These are phyloP conservation scores for Astropecten irregularis DNA, from an alignment of 53 echinoderm and acorn worm genomes.

Conservation along the genomic window DNA sequence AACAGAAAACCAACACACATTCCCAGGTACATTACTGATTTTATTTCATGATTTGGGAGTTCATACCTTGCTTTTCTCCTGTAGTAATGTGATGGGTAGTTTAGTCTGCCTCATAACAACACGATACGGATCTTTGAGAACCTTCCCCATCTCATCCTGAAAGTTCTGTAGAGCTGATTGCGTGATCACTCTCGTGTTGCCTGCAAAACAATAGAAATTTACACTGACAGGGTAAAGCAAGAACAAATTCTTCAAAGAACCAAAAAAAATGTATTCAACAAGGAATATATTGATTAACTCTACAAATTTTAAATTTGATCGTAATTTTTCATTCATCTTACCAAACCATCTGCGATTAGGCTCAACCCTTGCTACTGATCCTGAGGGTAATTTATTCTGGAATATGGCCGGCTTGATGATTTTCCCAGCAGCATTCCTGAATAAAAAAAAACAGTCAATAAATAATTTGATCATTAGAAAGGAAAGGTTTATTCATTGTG, in stretches of 20 bases:
- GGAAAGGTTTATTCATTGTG: too few relatives aligned
- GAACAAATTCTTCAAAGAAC: background rate
- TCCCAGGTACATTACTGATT: too few relatives aligned
- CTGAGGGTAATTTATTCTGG: slow-evolving; percentile 74
- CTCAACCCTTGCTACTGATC: slow-evolving; percentile 87
- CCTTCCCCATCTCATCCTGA: slow-evolving; percentile 97
- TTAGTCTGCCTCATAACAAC: slow-evolving; percentile 94
- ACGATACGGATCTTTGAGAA: slow-evolving; percentile 83
- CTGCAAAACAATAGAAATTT: background rate
- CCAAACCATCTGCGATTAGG: slow-evolving; percentile 99
- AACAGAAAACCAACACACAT: too few relatives aligned
- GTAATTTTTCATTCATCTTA: too few relatives aligned
- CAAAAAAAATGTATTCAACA: too few relatives aligned
- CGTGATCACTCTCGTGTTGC: slow-evolving; percentile 93
- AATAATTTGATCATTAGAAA: too few relatives aligned
- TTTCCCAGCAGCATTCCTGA: slow-evolving; percentile 82
- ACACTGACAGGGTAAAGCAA: background rate
- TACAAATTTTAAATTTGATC: too few relatives aligned
- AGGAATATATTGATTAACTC: too few relatives aligned
- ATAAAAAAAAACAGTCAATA: too few relatives aligned
- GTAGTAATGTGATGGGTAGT: slow-evolving; percentile 86
- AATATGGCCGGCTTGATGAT: slow-evolving; percentile 82
- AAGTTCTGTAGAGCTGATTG: slow-evolving; percentile 94
- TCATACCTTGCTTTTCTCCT: slow-evolving; percentile 89
- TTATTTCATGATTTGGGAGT: too few relatives aligned